These are phyloP conservation scores for Drosophila heteroneura DNA, from an alignment of 2,888 invertebrate genomes.

Conservation along the genomic window DNA sequence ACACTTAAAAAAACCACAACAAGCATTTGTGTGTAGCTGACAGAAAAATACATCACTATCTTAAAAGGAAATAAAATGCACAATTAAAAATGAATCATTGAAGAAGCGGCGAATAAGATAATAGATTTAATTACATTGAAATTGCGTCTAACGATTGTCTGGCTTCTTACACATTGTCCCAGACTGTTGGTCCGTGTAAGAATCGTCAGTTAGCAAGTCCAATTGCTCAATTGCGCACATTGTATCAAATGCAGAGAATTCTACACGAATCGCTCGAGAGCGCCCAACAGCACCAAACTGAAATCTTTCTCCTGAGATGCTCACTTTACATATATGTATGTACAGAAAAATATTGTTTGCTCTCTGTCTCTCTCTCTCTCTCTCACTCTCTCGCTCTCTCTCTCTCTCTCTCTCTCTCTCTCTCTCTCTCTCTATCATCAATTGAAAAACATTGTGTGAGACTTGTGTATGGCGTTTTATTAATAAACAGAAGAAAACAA, in stretches of 20 bases:
- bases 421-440: conserved; percentile 9
- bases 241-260: conserved; percentile 21
- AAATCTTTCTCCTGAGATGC: conserved; percentile 20
- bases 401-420: not conserved
- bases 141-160: not conserved
- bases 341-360: not conserved
- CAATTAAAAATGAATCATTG: not conserved
- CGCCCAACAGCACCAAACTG: not conserved
- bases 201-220: conserved; percentile 28
- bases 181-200: conserved; percentile 8
- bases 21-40: not conserved
- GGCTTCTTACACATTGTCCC: conserved; percentile 12
- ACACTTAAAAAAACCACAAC: not conserved
- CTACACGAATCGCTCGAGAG: conserved; percentile 23
- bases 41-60: not conserved
- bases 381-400: not conserved
- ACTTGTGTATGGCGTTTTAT: conserved; percentile 22
- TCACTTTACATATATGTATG: not conserved
- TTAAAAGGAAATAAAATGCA: not conserved
- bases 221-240: conserved; percentile 28
- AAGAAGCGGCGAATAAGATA: not conserved
- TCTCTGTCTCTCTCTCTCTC: not conserved
- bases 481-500: conserved; percentile 63
- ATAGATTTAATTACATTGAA: not conserved
- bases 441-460: conserved; percentile 3